Percentiles rank a stretch among this genome's conserved stretches.
Conservation (phyloP, 2,797 vertebrate genomes). For the Urosaurus nigricauda region DNA sequence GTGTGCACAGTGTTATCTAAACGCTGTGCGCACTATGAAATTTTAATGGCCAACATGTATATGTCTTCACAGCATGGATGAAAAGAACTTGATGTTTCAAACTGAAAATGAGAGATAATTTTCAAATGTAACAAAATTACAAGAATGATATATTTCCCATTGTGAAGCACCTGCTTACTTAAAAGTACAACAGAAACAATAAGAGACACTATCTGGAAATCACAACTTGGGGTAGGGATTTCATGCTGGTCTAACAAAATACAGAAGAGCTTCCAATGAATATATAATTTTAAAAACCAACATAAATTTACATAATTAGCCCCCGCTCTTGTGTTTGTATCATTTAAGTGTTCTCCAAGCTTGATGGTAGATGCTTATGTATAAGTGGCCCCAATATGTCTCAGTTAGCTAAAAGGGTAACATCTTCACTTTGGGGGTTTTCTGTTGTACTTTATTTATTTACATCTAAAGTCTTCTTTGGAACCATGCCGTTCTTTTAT, state of each 20-base stretch:
- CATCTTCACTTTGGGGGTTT: too few relatives aligned
- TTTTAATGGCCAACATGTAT: too few relatives aligned
- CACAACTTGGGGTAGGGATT: background rate
- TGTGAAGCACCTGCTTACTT: background rate
- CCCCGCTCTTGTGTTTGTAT: background rate
- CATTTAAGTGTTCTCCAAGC: background rate
- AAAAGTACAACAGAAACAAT: background rate
- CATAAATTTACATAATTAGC: too few relatives aligned
- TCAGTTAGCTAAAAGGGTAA: background rate
- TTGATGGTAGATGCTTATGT: background rate
- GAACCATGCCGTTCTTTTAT: conserved; percentile 11
- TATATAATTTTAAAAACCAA: background rate
- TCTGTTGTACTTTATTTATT: background rate
- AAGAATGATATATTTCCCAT: too few relatives aligned
- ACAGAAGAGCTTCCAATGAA: background rate
- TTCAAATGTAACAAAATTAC: too few relatives aligned
- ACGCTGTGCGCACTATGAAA: too few relatives aligned
- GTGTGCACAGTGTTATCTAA: too few relatives aligned
- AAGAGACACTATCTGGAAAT: background rate
- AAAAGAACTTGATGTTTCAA: too few relatives aligned
- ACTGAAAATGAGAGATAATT: too few relatives aligned
- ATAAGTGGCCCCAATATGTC: background rate
- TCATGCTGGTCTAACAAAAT: background rate
- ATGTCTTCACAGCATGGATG: too few relatives aligned
- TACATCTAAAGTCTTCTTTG: background rate